Conservation (phyloP, 2,113 vertebrate species). For the Calyptomena viridis region DNA sequence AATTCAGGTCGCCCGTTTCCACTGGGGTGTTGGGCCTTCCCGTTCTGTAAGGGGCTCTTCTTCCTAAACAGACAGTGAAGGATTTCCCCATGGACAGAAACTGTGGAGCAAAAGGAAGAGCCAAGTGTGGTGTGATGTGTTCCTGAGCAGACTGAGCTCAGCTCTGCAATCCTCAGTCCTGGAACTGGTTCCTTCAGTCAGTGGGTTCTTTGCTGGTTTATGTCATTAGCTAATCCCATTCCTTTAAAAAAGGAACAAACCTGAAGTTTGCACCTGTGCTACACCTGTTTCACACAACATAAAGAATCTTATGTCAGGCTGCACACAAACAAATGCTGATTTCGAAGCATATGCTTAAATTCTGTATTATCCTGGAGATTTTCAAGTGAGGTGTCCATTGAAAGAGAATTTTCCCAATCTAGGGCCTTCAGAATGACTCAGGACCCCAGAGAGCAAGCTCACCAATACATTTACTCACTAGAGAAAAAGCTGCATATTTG, state of each 20-base stretch:
- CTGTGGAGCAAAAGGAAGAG: neutral
- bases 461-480: neutral
- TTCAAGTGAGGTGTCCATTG: neutral
- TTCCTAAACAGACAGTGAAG: neutral
- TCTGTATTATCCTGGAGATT: neutral
- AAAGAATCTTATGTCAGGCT: neutral
- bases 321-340: neutral
- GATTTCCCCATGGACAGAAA: conserved; percentile 23
- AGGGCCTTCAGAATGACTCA: neutral
- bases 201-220: neutral
- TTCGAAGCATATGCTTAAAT: neutral
- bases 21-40: neutral
- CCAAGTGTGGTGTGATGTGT: neutral
- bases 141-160: neutral
- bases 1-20: conserved; percentile 6
- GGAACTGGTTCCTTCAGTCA: neutral
- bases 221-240: neutral
- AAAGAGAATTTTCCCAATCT: neutral
- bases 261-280: neutral
- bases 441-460: neutral
- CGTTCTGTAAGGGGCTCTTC: conserved; percentile 25
- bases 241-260: neutral
- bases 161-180: neutral
- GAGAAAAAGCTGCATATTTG: neutral
- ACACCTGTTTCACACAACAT: neutral